phyloP scores from a whole-genome alignment of 2,888 invertebrate genomes.

The Mystacides longicornis region DNA sequence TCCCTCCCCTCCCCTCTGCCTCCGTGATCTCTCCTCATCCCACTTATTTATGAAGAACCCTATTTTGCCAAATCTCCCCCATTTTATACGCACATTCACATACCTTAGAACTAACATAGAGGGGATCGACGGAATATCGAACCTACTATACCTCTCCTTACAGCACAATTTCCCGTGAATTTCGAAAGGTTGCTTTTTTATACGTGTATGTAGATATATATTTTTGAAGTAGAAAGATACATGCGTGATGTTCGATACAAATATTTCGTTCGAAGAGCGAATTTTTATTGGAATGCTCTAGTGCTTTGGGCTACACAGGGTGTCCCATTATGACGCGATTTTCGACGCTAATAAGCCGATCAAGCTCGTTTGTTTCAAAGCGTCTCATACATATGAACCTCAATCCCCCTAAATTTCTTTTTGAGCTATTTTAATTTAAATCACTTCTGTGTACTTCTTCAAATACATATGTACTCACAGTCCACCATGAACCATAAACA shows the following conservation, averaged over 20 bases:
- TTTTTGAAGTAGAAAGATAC: slow-evolving; percentile 2
- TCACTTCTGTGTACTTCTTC: too few species aligned
- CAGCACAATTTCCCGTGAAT: not conserved
- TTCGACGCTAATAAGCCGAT: too few species aligned
- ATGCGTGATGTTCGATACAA: not conserved
- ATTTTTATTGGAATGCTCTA: slow-evolving; percentile 25
- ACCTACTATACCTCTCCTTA: not conserved
- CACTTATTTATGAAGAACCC: slow-evolving; percentile 25
- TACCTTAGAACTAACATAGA: not conserved
- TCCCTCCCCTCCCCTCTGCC: slow-evolving; percentile 11
- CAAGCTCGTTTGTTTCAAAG: too few species aligned
- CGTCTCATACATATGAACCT: too few species aligned
- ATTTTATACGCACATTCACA: slow-evolving; percentile 4
- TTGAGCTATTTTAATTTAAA: too few species aligned
- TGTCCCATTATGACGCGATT: not conserved
- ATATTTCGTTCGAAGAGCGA: slow-evolving; percentile 19
- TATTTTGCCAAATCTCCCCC: slow-evolving; percentile 5
- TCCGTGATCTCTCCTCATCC: slow-evolving; percentile 6
- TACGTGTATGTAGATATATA: too few species aligned
- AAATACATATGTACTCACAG: too few species aligned
- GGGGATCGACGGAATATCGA: not conserved
- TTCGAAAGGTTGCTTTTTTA: not conserved
- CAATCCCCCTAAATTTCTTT: too few species aligned
- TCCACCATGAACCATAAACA: too few species aligned
- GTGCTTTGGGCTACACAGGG: slow-evolving; percentile 7